Conservation (phyloP, 2,797 vertebrate species). For the Pseudocheirus occidentalis region DNA sequence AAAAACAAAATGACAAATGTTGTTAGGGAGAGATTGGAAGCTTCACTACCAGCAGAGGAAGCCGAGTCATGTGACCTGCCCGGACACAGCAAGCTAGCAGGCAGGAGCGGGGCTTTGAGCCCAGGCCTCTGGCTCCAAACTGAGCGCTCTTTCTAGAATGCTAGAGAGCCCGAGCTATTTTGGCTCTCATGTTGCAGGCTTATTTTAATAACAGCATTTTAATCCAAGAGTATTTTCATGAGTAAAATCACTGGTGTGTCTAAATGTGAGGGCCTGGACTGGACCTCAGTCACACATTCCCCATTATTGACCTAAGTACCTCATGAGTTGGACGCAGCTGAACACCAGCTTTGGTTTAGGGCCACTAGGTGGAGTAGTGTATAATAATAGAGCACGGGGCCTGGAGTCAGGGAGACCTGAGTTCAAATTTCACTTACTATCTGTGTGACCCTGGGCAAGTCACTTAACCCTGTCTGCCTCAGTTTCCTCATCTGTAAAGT, state of each 20-base stretch:
- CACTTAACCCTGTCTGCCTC: background rate
- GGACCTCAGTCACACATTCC: background rate
- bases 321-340: background rate
- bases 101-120: background rate
- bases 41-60: background rate
- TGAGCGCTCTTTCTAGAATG: too few species aligned
- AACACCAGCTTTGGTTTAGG: background rate
- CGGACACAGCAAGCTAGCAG: background rate
- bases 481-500: background rate
- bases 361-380: background rate
- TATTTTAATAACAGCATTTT: background rate
- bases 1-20: background rate
- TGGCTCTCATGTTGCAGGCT: background rate
- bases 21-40: background rate
- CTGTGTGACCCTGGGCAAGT: background rate
- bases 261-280: background rate
- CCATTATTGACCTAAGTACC: background rate
- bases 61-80: too few species aligned
- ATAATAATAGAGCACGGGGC: background rate
- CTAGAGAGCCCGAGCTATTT: background rate
- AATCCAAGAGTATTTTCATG: background rate
- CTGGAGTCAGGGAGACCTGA: background rate
- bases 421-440: background rate
- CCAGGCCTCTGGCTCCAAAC: background rate
- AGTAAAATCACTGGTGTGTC: background rate